Percentiles rank a stretch among this genome's conserved stretches.
Conservation (phyloP, 2,888 invertebrate genomes). For the Melieria crassipennis region DNA sequence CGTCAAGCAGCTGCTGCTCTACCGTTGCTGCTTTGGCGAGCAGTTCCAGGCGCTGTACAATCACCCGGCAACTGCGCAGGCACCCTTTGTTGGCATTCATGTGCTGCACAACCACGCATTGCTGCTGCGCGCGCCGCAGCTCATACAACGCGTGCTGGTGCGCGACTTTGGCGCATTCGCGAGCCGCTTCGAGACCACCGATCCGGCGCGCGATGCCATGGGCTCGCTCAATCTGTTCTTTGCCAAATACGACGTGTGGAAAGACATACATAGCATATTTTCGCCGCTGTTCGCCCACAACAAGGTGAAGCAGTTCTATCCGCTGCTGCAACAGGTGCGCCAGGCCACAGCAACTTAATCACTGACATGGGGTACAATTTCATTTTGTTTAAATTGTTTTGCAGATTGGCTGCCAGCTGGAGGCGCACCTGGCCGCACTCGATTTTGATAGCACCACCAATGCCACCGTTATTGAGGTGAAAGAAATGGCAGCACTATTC, state of each 20-base stretch:
- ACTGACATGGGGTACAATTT: not conserved
- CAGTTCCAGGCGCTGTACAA: conserved; percentile 61
- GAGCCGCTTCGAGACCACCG: conserved; percentile 52
- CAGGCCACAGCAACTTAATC: not conserved
- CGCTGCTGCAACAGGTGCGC: conserved; percentile 50
- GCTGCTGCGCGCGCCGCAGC: conserved; percentile 64
- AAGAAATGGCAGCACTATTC: conserved; percentile 57
- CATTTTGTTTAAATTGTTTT: not conserved
- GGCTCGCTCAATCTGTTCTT: conserved; percentile 65
- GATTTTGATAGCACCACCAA: conserved; percentile 37
- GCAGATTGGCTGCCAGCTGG: conserved; percentile 54
- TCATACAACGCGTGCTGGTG: conserved; percentile 65
- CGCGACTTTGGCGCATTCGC: conserved; percentile 66
- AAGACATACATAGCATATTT: conserved; percentile 60
- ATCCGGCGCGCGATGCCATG: conserved; percentile 59
- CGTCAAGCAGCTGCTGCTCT: conserved; percentile 56
- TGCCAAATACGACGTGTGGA: conserved; percentile 65
- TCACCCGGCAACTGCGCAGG: conserved; percentile 37
- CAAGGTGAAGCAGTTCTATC: conserved; percentile 60
- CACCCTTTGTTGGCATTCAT: conserved; percentile 60
- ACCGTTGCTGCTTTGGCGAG: conserved; percentile 55
- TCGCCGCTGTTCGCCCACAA: conserved; percentile 65
- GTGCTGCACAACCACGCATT: conserved; percentile 66
- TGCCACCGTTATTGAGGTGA: conserved; percentile 48
- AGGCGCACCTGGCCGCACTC: conserved; percentile 47